Conservation (phyloP, 2,888 invertebrate genomes). For the Cephus pygmeus region DNA sequence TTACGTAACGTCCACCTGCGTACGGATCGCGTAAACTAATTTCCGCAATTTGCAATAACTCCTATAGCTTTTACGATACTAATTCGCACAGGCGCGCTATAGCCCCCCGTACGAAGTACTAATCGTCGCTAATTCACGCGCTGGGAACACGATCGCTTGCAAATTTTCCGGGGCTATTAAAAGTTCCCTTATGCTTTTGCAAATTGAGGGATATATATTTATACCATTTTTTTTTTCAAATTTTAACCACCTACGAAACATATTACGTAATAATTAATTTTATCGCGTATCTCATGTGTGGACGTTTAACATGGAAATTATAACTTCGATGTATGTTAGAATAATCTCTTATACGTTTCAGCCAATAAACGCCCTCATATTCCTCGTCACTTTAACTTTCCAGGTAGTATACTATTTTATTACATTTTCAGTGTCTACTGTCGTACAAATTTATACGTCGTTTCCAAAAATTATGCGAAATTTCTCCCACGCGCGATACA, state of each 20-base stretch:
- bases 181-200: neutral
- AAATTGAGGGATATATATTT: neutral
- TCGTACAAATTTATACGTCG: neutral
- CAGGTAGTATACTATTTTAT: neutral
- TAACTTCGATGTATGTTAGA: neutral
- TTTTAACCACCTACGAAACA: neutral
- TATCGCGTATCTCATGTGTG: neutral
- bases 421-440: neutral
- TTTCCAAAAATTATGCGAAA: neutral
- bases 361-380: neutral
- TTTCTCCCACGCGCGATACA: neutral
- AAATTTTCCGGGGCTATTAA: neutral
- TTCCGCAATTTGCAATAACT: constrained; percentile 26
- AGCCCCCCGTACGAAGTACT: constrained; percentile 18
- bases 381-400: neutral
- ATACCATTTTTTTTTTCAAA: too few relatives aligned
- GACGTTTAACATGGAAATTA: neutral
- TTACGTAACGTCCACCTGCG: constrained; percentile 25
- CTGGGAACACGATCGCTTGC: neutral
- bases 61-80: constrained; percentile 18
- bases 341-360: neutral
- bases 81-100: constrained; percentile 19
- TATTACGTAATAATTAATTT: neutral
- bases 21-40: constrained; percentile 18
- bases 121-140: constrained; percentile 19